Percentiles rank a stretch among this genome's conserved stretches.
Conservation (phyloP, 1,140 invertebrate genomes). For the Oppia nitens region DNA sequence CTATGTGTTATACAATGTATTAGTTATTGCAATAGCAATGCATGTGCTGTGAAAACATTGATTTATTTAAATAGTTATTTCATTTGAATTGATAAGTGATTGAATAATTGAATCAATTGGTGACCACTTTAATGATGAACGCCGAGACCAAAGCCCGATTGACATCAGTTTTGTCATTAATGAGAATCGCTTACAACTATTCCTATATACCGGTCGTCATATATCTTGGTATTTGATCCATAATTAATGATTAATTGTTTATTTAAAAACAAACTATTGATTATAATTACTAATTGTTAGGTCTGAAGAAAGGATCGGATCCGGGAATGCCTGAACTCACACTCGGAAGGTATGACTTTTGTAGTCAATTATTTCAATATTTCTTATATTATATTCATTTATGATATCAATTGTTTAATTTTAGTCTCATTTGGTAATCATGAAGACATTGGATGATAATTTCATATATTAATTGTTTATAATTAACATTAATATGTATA, state of each 20-base stretch:
- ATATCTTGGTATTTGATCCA: slow-evolving; percentile 10
- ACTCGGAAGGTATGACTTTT: slow-evolving; percentile 1
- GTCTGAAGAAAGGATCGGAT: slow-evolving; percentile 13
- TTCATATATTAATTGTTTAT: too few species aligned
- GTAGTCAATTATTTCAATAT: neutral
- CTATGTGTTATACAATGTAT: too few species aligned
- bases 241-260: neutral
- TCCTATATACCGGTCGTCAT: slow-evolving; percentile 11
- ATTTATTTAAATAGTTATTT: too few species aligned
- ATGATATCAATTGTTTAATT: neutral
- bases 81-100: neutral
- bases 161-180: neutral
- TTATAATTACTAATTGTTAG: neutral
- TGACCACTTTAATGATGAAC: slow-evolving; percentile 13
- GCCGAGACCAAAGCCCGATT: slow-evolving; percentile 10
- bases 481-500: too few species aligned
- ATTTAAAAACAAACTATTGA: neutral
- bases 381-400: too few species aligned
- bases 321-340: slow-evolving; percentile 11
- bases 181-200: slow-evolving; percentile 12
- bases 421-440: neutral
- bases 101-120: too few species aligned
- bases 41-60: too few species aligned
- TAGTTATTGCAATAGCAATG: too few species aligned
- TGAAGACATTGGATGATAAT: too few species aligned